Percentiles rank a stretch among this genome's conserved stretches.
Conservation (phyloP, 2,113 vertebrate species). For the Sceloporus undulatus region DNA sequence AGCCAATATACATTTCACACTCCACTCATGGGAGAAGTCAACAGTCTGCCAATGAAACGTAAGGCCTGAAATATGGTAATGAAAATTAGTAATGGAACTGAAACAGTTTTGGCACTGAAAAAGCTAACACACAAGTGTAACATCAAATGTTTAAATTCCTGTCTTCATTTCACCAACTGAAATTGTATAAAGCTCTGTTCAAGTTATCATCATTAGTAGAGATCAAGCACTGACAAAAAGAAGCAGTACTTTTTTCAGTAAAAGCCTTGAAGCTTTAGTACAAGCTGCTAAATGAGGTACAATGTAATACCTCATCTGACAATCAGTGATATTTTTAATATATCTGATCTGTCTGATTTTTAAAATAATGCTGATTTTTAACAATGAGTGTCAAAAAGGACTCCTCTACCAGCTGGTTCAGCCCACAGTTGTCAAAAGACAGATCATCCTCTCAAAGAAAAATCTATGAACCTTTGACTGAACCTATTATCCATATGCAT, state of each 20-base stretch:
- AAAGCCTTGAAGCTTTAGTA: background rate
- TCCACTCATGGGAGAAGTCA: background rate
- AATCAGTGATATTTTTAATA: background rate
- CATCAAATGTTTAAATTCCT: background rate
- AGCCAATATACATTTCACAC: background rate
- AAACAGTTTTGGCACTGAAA: background rate
- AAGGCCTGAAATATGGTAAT: background rate
- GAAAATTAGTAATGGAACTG: background rate
- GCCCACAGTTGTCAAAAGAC: background rate
- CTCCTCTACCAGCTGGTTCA: background rate
- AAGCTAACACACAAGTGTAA: background rate
- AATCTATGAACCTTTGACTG: background rate
- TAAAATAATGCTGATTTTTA: background rate
- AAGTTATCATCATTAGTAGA: slow-evolving; percentile 3
- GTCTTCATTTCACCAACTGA: background rate
- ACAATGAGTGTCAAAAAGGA: background rate
- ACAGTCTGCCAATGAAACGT: background rate
- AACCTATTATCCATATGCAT: background rate
- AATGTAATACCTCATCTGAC: too few species aligned
- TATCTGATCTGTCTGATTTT: background rate
- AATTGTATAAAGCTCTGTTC: background rate
- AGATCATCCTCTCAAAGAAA: background rate
- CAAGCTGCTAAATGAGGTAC: background rate
- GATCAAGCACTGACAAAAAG: background rate
- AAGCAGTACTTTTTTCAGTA: background rate